Conservation (phyloP, 2,113 vertebrate genomes). For the Phylloscopus trochilus region DNA sequence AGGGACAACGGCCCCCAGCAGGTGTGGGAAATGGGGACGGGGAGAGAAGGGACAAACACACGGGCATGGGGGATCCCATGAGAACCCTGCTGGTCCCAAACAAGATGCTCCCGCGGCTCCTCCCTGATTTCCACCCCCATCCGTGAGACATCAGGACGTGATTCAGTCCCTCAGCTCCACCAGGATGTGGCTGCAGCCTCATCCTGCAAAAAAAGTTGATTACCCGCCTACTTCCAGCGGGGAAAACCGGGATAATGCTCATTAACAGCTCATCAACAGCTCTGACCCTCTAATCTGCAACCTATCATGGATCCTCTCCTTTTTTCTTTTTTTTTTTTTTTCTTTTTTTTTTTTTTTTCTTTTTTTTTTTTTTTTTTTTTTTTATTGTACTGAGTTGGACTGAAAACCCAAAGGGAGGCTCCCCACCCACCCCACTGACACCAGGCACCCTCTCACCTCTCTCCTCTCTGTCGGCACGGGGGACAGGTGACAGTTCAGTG, state of each 20-base stretch:
- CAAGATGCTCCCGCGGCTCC: not conserved
- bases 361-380: not conserved
- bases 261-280: conserved; percentile 7
- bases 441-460: not conserved
- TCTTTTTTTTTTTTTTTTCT: not conserved
- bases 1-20: accelerated
- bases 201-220: not conserved
- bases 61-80: accelerated
- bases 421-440: accelerated
- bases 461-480: not conserved
- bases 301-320: accelerated
- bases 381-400: accelerated
- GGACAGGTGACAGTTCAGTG: not conserved
- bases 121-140: not conserved
- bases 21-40: accelerated
- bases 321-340: not conserved
- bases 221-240: not conserved
- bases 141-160: not conserved
- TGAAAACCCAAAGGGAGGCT: not conserved
- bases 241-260: not conserved
- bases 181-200: conserved; percentile 27
- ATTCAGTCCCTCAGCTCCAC: not conserved
- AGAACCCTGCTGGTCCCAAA: accelerated
- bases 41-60: accelerated
- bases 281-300: not conserved